Percentiles rank a stretch among this genome's conserved stretches.
These are phyloP conservation scores for Hyphantria cunea DNA, from an alignment of 1,140 invertebrate species.

Conservation along the genomic window DNA sequence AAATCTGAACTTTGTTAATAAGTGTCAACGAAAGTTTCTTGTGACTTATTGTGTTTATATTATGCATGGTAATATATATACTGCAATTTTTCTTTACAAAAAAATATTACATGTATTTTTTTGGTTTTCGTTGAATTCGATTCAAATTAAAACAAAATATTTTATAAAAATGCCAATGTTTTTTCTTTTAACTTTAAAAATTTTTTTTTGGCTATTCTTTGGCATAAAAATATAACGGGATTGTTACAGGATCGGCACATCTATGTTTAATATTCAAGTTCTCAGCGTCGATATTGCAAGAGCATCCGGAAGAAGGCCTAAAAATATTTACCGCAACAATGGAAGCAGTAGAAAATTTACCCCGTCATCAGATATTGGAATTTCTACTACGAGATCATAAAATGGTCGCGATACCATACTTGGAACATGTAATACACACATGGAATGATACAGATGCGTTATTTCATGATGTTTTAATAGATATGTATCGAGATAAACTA, in stretches of 20 bases:
- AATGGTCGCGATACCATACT: slow-evolving; percentile 92
- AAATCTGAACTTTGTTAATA: too few relatives aligned
- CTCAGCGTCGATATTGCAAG: slow-evolving; percentile 93
- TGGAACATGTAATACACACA: slow-evolving; percentile 95
- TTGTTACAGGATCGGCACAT: slow-evolving; percentile 87
- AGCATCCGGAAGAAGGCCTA: slow-evolving; percentile 94
- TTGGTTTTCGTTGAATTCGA: too few relatives aligned
- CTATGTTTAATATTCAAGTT: slow-evolving; percentile 97
- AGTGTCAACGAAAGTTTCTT: too few relatives aligned
- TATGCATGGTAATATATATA: too few relatives aligned
- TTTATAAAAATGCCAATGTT: too few relatives aligned
- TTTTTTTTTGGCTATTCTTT: too few relatives aligned
- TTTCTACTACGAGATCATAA: slow-evolving; percentile 93
- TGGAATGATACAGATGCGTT: slow-evolving; percentile 94
- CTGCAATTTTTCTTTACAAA: too few relatives aligned
- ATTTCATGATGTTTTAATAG: slow-evolving; percentile 96
- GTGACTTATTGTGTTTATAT: too few relatives aligned
- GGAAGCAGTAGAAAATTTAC: slow-evolving; percentile 93
- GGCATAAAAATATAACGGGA: too few relatives aligned
- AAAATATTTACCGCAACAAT: slow-evolving; percentile 97
- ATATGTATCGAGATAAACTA: slow-evolving; percentile 88
- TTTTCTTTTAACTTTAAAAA: too few relatives aligned
- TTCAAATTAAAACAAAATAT: too few relatives aligned
- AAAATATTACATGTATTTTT: not conserved
- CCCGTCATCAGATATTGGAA: slow-evolving; percentile 93